Evolutionary conservation across 2,888 invertebrate genomes (phyloP).

Genomic region (Conops quadrifasciatus): DNA sequence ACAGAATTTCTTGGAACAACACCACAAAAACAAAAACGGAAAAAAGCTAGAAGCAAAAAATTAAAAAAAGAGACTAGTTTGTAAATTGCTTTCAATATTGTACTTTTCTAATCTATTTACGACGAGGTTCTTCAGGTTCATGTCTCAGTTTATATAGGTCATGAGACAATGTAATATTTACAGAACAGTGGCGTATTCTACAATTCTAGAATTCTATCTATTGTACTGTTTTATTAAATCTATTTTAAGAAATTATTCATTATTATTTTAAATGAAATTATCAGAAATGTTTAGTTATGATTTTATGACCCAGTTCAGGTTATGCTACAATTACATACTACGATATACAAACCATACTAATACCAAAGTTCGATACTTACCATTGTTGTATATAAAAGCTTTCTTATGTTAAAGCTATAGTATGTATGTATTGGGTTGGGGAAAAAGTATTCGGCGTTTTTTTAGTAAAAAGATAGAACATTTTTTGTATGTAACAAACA

Average conservation of each 20-base stretch:
- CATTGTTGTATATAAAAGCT: too few relatives aligned
- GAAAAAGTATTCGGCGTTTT: too few relatives aligned
- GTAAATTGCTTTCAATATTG: neutral
- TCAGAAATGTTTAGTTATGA: neutral
- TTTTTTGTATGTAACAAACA: too few relatives aligned
- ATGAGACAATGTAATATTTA: too few relatives aligned
- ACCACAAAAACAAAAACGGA: neutral
- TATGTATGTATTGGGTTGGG: too few relatives aligned
- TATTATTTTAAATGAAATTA: neutral
- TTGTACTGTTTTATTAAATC: constrained; percentile 6
- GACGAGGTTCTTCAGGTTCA: neutral
- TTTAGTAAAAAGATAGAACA: too few relatives aligned
- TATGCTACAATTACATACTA: neutral
- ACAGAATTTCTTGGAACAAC: neutral
- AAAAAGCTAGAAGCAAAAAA: neutral
- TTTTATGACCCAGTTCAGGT: constrained; percentile 4
- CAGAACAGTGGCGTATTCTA: too few relatives aligned
- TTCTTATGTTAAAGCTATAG: too few relatives aligned
- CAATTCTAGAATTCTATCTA: neutral
- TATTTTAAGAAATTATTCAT: constrained; percentile 8
- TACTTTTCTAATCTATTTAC: neutral
- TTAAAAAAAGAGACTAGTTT: neutral
- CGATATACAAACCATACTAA: too few relatives aligned
- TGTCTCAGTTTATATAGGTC: neutral
- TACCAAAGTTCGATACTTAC: too few relatives aligned